These are phyloP conservation scores for Drosophila murphyi DNA, from an alignment of 1,140 invertebrate species.

Conservation along the genomic window DNA sequence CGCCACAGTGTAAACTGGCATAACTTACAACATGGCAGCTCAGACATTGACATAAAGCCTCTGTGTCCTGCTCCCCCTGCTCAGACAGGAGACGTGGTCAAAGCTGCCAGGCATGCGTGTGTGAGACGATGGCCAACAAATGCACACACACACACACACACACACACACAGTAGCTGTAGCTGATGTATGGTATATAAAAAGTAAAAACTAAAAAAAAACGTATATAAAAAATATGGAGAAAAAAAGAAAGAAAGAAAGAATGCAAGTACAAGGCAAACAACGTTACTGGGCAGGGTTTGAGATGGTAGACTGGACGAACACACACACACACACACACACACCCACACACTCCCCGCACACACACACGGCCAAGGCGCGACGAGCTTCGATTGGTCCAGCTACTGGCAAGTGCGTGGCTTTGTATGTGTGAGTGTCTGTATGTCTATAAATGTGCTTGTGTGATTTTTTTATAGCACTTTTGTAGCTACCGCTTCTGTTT, in stretches of 20 bases:
- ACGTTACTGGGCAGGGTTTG: slow-evolving; percentile 35
- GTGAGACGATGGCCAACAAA: slow-evolving; percentile 40
- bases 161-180: slow-evolving; percentile 43
- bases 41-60: slow-evolving; percentile 79
- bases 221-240: slow-evolving; percentile 68
- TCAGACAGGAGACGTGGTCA: slow-evolving; percentile 17
- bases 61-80: slow-evolving; percentile 6
- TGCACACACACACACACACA: slow-evolving; percentile 10
- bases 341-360: not conserved
- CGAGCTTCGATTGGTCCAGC: slow-evolving; percentile 75
- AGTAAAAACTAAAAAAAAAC: slow-evolving; percentile 66
- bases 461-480: slow-evolving; percentile 16
- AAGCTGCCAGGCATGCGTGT: slow-evolving; percentile 71
- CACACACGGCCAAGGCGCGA: slow-evolving; percentile 42
- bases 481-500: not conserved
- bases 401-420: slow-evolving; percentile 55
- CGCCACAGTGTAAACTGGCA: slow-evolving; percentile 58
- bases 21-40: slow-evolving; percentile 80
- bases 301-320: slow-evolving; percentile 19
- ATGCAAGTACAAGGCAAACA: slow-evolving; percentile 74
- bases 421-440: slow-evolving; percentile 22
- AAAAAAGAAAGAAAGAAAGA: slow-evolving; percentile 38
- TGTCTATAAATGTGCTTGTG: slow-evolving; percentile 36
- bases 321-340: slow-evolving; percentile 9
- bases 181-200: slow-evolving; percentile 49